Evolutionary conservation across 2,888 invertebrate genomes (phyloP), one percentile per base, ranked within the genome.

Genomic region (Rhagonycha fulva): DNA sequence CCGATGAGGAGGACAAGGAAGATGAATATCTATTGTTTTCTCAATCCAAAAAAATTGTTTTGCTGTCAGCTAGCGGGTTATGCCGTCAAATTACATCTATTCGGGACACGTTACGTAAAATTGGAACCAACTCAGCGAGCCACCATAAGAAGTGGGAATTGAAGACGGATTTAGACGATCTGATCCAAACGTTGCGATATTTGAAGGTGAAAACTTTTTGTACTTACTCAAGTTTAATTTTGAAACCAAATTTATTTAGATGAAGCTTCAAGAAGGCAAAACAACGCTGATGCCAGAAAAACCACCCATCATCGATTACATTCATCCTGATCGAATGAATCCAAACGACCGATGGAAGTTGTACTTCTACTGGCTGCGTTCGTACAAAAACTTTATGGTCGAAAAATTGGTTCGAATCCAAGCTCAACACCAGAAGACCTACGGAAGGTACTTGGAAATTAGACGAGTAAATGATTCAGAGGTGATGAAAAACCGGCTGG

Each of bases 391-490:
- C 32, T 68, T 72, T n/a, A 72, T 83, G 10, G 66, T 77, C 24
- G 74, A 81, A 74, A 76, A 80, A 76, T 75, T 83, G 75, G 79
- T 76, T 70, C 60, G 70, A 69, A 73, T 79, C 14, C 82, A 82
- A 47, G 69, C 30, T 14, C 72, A 77, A 12, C 86, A 84, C 81
- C 80, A 78, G 26, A 69, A 62, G 14, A 69, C 77, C 12, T 84
- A 78, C 76, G 72, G 77, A 69, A 70, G 72, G 47, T 81, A 79
- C 66, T 66, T 74, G 11, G 80, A 80, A 47, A 12, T 77, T 12
- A 86, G 87, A 3, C 90, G 90, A 76, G 87, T 92, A 7, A 89
- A 90, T 69, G 92, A 93, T 79, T 89, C 90, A 9, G 89, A 90
- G 80, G 87, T 90, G 61, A 89, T 92, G 83, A 89, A 87, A 74